These are phyloP conservation scores for Cygnus olor DNA, from an alignment of 2,797 vertebrate genomes.

Conservation along the genomic window DNA sequence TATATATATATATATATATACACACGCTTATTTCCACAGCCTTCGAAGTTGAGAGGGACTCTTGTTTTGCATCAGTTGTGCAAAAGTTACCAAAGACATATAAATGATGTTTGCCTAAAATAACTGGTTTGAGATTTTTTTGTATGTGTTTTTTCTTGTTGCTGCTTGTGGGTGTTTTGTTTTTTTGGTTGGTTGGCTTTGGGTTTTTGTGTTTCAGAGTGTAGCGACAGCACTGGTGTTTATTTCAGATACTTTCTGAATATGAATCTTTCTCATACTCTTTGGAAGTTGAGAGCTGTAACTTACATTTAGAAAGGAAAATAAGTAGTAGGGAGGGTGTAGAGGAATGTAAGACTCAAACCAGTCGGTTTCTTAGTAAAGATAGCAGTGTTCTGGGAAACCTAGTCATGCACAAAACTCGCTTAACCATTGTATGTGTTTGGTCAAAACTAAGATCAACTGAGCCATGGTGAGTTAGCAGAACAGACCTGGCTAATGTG, in stretches of 20 bases:
- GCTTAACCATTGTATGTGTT: rapidly evolving
- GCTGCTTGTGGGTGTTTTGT: neutral
- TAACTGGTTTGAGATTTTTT: neutral
- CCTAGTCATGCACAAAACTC: rapidly evolving
- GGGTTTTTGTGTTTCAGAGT: neutral
- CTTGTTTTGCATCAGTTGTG: neutral
- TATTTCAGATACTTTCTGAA: neutral
- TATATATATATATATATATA: too few relatives aligned
- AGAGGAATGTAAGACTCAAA: neutral
- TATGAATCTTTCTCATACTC: neutral
- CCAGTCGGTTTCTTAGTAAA: neutral
- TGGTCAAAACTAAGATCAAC: neutral
- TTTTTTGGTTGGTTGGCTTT: neutral
- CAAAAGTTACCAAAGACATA: neutral
- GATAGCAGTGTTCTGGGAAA: neutral
- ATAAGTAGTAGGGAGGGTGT: neutral
- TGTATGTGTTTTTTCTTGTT: too few relatives aligned
- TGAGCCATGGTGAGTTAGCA: rapidly evolving
- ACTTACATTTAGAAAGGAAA: neutral
- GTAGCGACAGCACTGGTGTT: neutral
- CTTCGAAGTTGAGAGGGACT: neutral
- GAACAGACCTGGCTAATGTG: neutral
- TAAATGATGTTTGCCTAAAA: neutral
- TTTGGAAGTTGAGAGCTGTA: neutral
- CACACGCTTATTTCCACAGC: neutral